Conservation (phyloP, 2,888 invertebrate species). For the Apamea monoglypha region DNA sequence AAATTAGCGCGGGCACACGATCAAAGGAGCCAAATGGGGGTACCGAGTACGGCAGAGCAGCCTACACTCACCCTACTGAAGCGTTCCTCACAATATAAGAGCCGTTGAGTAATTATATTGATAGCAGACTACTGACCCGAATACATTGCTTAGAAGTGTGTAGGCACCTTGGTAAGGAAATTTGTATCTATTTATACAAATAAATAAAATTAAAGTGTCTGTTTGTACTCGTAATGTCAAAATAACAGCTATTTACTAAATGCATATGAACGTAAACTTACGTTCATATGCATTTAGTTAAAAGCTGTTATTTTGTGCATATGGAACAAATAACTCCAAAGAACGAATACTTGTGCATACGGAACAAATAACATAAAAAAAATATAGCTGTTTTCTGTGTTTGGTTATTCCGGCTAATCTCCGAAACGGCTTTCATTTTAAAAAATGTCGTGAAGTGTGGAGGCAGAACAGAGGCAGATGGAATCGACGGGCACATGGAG, state of each 20-base stretch:
- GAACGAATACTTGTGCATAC: no score
- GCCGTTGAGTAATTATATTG: slow-evolving; percentile 63
- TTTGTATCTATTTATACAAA: not conserved
- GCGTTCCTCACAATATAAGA: slow-evolving; percentile 67
- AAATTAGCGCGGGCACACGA: slow-evolving; percentile 77
- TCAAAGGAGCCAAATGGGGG: slow-evolving; percentile 75
- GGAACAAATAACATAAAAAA: no score
- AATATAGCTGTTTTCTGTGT: not conserved
- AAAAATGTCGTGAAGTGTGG: no score
- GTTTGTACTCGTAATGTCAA: not conserved
- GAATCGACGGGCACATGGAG: no score
- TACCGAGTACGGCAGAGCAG: slow-evolving; percentile 53
- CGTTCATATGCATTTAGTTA: no score
- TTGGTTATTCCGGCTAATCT: not conserved
- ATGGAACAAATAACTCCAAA: no score
- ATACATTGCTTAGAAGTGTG: slow-evolving; percentile 23
- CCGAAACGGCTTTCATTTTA: not conserved
- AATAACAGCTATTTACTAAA: not conserved
- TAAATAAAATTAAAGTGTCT: not conserved
- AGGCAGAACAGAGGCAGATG: no score
- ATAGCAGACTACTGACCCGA: slow-evolving; percentile 54
- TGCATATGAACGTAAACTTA: no score
- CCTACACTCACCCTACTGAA: slow-evolving; percentile 66
- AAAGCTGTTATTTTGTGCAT: no score
- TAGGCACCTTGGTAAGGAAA: slow-evolving; percentile 8